Evolutionary conservation across 92 coral and sea anemone species (phyloP).

Genomic region (Virgularia gustaviana): DNA sequence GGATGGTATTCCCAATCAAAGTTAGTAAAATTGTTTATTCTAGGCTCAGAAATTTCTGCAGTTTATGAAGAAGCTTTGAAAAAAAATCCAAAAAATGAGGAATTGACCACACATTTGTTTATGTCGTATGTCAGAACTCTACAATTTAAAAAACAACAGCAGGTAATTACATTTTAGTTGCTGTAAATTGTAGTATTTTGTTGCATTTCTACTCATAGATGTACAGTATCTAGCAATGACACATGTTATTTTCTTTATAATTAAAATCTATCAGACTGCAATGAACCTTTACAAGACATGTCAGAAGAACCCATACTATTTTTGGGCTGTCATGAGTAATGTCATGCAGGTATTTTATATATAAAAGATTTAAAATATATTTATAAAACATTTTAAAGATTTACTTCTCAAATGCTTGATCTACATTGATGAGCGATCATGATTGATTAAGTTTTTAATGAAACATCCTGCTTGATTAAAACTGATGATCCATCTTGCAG

Average conservation of each 20-base stretch:
- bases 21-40: no score
- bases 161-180: constrained; percentile 44
- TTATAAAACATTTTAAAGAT: no score
- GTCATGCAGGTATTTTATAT: constrained; percentile 79
- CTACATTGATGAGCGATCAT: no score
- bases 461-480: no score
- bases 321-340: constrained; percentile 97
- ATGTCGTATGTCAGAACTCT: constrained; percentile 93
- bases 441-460: no score
- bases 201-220: not conserved
- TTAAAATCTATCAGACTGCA: constrained; percentile 62
- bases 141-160: constrained; percentile 87
- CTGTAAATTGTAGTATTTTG: not conserved
- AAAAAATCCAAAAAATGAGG: constrained; percentile 78
- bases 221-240: not conserved
- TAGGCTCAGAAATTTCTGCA: constrained; percentile 77
- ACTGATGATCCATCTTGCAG: no score
- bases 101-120: constrained; percentile 76
- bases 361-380: no score
- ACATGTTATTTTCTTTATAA: not conserved
- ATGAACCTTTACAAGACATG: constrained; percentile 85
- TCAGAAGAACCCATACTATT: constrained; percentile 93
- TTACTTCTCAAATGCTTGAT: not conserved
- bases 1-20: no score
- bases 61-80: constrained; percentile 87